Conservation (phyloP, 53 echinoderm and acorn worm species). For the Echinometra lucunter region DNA sequence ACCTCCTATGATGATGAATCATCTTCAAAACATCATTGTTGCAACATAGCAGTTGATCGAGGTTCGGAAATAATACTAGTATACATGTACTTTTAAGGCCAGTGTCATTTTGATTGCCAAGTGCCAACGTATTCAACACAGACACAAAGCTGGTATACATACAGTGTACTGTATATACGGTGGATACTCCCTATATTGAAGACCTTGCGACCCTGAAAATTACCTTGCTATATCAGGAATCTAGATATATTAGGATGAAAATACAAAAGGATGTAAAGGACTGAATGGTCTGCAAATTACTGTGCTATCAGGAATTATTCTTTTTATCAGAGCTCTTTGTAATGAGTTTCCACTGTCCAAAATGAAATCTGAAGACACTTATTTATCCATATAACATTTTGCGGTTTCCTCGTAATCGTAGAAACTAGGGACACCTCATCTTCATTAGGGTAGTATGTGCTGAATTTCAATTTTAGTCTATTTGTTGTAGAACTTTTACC, state of each 20-base stretch:
- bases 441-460: background rate
- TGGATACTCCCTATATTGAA: too few species aligned
- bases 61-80: background rate
- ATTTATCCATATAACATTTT: too few species aligned
- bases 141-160: background rate
- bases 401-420: background rate
- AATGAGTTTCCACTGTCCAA: too few species aligned
- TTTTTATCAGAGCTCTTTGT: too few species aligned
- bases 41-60: background rate
- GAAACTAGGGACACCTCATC: too few species aligned
- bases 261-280: too few species aligned
- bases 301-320: too few species aligned
- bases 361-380: background rate
- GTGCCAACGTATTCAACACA: conserved; percentile 2
- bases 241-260: too few species aligned
- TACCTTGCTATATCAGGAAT: too few species aligned
- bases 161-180: background rate
- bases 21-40: background rate
- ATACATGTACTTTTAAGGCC: too few species aligned
- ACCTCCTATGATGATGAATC: background rate
- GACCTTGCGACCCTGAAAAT: too few species aligned
- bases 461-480: background rate
- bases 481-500: background rate
- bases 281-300: too few species aligned
- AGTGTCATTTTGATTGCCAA: background rate